phyloP scores from a whole-genome alignment of 1,140 invertebrate species.

The Anoplolepis gracilipes region DNA sequence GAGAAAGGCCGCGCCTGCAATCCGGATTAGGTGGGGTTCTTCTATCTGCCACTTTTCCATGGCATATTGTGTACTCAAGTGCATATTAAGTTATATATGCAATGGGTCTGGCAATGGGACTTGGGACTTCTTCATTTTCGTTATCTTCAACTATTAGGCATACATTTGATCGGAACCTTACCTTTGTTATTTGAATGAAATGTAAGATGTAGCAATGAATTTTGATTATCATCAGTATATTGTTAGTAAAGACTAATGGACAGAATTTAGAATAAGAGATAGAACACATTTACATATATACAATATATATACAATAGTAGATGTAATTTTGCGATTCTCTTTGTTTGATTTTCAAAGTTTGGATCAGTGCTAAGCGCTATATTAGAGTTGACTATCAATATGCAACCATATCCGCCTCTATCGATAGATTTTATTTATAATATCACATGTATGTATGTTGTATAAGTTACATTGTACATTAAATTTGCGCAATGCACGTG shows the following conservation, averaged over 20 bases:
- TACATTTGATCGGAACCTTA: neutral
- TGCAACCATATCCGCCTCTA: constrained; percentile 72
- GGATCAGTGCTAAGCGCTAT: constrained; percentile 59
- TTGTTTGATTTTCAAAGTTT: constrained; percentile 75
- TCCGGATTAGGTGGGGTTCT: constrained; percentile 80
- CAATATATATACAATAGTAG: no score
- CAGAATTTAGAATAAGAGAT: no score
- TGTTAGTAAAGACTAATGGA: neutral
- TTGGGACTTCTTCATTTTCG: constrained; percentile 17
- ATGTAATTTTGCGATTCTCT: constrained; percentile 38
- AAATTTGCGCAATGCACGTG: constrained; percentile 58
- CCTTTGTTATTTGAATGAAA: neutral
- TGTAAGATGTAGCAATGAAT: neutral
- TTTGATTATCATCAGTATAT: neutral
- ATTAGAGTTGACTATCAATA: constrained; percentile 70
- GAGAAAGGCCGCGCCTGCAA: constrained; percentile 83
- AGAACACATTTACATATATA: no score
- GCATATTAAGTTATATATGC: constrained; percentile 58
- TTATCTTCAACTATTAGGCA: neutral
- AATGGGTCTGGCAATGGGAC: neutral
- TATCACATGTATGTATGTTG: constrained; percentile 58
- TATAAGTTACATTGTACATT: constrained; percentile 50
- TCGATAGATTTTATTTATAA: constrained; percentile 76
- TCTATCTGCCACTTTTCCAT: constrained; percentile 76
- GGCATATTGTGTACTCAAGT: constrained; percentile 65